Evolutionary conservation across 2,888 invertebrate species (phyloP), one percentile per base, ranked within the genome.

Genomic region (Andrena chrysosceles): DNA sequence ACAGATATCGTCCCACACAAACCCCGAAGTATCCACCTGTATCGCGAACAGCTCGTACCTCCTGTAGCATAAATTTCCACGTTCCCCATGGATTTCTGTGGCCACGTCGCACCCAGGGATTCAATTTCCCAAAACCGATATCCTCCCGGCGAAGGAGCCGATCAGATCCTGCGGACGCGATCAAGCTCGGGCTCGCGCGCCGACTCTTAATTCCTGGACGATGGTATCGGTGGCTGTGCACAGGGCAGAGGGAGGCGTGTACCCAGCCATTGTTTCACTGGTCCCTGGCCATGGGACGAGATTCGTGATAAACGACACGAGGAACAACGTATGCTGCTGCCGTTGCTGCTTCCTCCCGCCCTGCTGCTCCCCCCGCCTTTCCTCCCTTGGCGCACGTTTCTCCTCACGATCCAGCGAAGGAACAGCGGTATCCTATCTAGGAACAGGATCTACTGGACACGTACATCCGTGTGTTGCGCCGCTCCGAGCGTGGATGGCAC

Each of bases 291-390:
- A 79, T 68, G 74, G 67, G 68, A 81, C 80, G 75, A 88, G 89
- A 89, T 89, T 71, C 74, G 74, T 80, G 90, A 90, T 89, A 89
- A 90, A 89, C 85, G 87, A 86, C 84, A 84, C 79, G 80, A 79
- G 83, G 77, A 84, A 79, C 84, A 84, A 86, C 84, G 82, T 75
- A 67, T 54, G 77, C 75, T 31, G 35, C 73, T 6, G 71, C 60
- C 62, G 70, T 16, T 59, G 26, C 23, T 42, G 48, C 59, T 20
- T 59, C 10, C 23, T 33, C 20, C 48, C 2, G 29, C n/a, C 8
- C 60, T 13, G 20, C 42, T 16, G 42, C 42, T 64, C 33, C 35
- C 42, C 66, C 42, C 48, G 7, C 68, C 64, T 49, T 56, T 56
- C 42, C 33, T 77, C 42, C 33, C 31, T 75, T 67, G 70, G 64